A percentile compares a stretch with the other conserved stretches of the same genome.
Conservation (phyloP, 2,113 vertebrate species). For the Microcebus griseorufus region DNA sequence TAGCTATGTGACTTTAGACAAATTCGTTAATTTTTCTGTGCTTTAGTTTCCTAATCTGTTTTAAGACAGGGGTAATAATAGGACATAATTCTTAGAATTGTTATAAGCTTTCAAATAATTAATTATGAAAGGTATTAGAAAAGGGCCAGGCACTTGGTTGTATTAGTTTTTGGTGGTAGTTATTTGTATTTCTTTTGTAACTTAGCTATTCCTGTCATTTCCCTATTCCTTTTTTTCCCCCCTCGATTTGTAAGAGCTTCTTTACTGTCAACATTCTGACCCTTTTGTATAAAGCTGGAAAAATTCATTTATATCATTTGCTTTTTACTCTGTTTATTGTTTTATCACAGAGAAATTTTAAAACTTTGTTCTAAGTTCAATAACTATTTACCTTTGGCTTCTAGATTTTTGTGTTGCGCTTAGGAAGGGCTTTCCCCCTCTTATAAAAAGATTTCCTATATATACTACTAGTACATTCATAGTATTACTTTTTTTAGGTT, state of each 20-base stretch:
- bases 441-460: background rate
- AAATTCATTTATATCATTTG: background rate
- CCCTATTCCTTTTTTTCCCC: background rate
- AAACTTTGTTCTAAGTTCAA: background rate
- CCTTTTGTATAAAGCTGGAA: background rate
- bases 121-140: constrained; percentile 11
- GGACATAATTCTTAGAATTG: background rate
- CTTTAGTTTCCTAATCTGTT: background rate
- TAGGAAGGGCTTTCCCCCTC: background rate
- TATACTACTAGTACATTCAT: background rate
- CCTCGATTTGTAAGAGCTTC: background rate
- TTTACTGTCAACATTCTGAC: background rate
- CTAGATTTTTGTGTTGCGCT: background rate
- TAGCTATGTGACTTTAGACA: background rate
- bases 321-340: constrained; percentile 3
- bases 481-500: background rate
- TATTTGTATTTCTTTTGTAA: constrained; percentile 27
- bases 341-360: background rate
- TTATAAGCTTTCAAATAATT: constrained; percentile 34
- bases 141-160: background rate
- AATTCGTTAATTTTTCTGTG: background rate
- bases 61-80: background rate
- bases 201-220: background rate
- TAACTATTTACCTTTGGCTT: background rate
- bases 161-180: background rate